Evolutionary conservation across 2,113 vertebrate genomes (phyloP), one percentile per base, ranked within the genome.

Genomic region (Zosterops borbonicus): DNA sequence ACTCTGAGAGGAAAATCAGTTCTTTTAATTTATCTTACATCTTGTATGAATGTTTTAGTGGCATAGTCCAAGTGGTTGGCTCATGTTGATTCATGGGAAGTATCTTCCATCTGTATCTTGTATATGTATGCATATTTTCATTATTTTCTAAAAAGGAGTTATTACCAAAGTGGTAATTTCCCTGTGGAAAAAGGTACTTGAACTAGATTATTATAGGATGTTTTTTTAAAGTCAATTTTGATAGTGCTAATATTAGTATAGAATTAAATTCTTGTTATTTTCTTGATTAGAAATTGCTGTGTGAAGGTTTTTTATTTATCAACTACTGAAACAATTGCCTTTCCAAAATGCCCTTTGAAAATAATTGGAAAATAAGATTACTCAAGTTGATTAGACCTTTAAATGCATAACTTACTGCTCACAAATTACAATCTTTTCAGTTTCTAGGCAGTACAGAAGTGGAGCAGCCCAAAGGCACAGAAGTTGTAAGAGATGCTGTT

Each of bases 371-470:
- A 80, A 49, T 46, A 58, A 53, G 31, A 59, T 88, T 55, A 62
- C 33, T 62, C 22, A 9, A 78, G 19, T 75, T 28, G 41, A 35
- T 87, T 63, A 73, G 18, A 5, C 33, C 8, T 91, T 70, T 83
- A 60, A 80, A 8, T 47, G 35, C 23, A 2, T 69, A 74, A 60
- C 5, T 47, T 62, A 21, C 29, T 73, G 96, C 93, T 98, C 82
- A 98, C 82, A 71, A 56, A 77, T 91, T 63, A 8, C 56, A 37
- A 78, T 91, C 21, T 96, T 96, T 96, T 71, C 95, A 99, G 99
- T 99, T 99, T 97, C 99, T 99, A 73, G 99, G 99, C 96, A 99
- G 98, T 96, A 99, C 99, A 1, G 99, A 99, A 96, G 99, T 99
- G 87, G 99, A 99, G 58, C 99, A 99, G 76, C 99, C 99, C 6